Conservation (phyloP, 2,888 invertebrate species). For the Luperina nickerlii region DNA sequence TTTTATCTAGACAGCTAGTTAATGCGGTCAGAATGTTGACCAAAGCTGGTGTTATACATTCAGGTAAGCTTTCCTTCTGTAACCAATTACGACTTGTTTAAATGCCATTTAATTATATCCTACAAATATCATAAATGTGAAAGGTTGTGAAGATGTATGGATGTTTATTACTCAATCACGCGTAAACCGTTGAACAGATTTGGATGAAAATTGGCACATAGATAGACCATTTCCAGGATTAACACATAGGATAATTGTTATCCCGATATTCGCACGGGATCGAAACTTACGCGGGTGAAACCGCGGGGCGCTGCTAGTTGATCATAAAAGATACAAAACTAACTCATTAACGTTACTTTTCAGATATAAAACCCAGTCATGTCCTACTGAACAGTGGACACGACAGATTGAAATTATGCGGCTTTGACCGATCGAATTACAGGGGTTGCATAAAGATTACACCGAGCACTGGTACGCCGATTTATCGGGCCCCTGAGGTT, state of each 20-base stretch:
- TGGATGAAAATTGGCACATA: too few relatives aligned
- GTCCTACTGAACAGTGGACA: constrained; percentile 74
- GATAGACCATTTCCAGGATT: too few relatives aligned
- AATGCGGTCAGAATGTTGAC: constrained; percentile 75
- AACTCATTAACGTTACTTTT: constrained; percentile 50
- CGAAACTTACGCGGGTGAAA: too few relatives aligned
- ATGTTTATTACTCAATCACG: too few relatives aligned
- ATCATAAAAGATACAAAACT: neutral
- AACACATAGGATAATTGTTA: too few relatives aligned
- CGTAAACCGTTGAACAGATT: too few relatives aligned
- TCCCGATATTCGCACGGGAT: too few relatives aligned
- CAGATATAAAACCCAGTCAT: constrained; percentile 82
- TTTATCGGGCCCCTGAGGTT: constrained; percentile 81
- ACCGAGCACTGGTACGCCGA: constrained; percentile 69
- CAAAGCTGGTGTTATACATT: constrained; percentile 76
- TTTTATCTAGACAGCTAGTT: constrained; percentile 76
- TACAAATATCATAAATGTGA: too few relatives aligned
- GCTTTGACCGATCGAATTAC: constrained; percentile 77
- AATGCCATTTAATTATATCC: neutral
- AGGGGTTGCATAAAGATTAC: constrained; percentile 13
- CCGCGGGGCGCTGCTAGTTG: too few relatives aligned
- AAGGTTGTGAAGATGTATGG: too few relatives aligned
- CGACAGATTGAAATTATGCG: constrained; percentile 76
- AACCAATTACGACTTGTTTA: neutral
- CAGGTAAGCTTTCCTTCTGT: constrained; percentile 70